Base-by-base conservation (phyloP, 1,140 invertebrate genomes). In the Halyomorpha halys region DNA sequence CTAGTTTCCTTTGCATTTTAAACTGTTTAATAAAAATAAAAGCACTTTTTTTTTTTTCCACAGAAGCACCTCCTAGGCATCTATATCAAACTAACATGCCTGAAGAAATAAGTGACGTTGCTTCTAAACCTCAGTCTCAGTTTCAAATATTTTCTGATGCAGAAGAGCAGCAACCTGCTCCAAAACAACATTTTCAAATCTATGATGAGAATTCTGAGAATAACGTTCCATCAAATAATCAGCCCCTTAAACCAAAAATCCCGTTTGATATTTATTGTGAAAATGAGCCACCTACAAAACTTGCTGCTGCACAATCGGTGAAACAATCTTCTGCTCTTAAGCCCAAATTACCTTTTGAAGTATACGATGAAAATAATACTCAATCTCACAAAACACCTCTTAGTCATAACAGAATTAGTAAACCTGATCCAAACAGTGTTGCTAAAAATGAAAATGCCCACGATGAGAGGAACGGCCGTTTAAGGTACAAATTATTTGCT, bases 191-290 rank as follows among this genome's bases (percentile, higher is more conserved):
- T 59, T 54, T 59, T 59, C 25, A 19, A 54, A 30, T 53, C 13
- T 39, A 54, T 25, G 23, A 34, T 30, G 30, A 64, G 53, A 64
- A 64, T 18, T 16, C 51, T n/a, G 25, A 61, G 27, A 15, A 27
- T 39, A 18, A 27, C 8, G 39, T 18, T 2, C 39, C 34, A 39
- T 3, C 59, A 16, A 34, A 9, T 11, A 61, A 61, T 44, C n/a
- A 44, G n/a, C 3, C 16, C 2, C 18, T 16, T 11, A 47, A 45
- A 23, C 5, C 11, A 9, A 51, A 54, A 63, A 30, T 19, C n/a
- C 47, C 47, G 1, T 63, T 63, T 23, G 16, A 49, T 27, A 51
- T 63, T 23, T 63, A 53, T 54, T 27, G 21, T 30, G 47, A 63
- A 49, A 45, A 62, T 15, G 44, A 61, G 30, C 39, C 59, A n/a